Base-by-base conservation (phyloP, 2,888 invertebrate species). In the Notodromas monacha region DNA sequence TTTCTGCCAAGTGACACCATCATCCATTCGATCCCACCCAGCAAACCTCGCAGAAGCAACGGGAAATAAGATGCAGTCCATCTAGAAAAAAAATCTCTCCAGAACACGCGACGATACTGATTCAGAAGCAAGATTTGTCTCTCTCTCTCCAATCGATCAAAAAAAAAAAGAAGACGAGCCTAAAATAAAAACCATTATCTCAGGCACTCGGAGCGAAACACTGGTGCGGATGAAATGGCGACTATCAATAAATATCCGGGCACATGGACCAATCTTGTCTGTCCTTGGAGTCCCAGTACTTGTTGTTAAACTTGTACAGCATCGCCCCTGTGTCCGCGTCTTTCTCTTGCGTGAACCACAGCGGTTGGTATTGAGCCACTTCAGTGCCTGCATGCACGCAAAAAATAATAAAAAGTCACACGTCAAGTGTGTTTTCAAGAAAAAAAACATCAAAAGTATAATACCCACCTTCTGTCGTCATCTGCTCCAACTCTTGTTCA, bases 231-330 rank as follows among this genome's bases (percentile, higher is more conserved):
- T n/a, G n/a, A n/a, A n/a, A n/a, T n/a, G n/a, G n/a, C n/a, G n/a
- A 21, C n/a, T 21, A 14, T 34, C 32, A 49, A 43, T 66, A 86
- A 48, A 96, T 84, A 50, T 77, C 66, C 28, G 89, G 89, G 57
- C 89, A 89, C 42, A 50, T 54, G 33, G 60, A 49, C 89, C 92
- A 99, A 48, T 89, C 73, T 46, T 66, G 63, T 40, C 60, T 63
- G 39, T 61, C 61, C 56, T 92, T 96, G 51, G 65, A 63, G 35
- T 70, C 61, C 96, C 96, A 96, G 55, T 96, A 96, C 39, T 66
- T 65, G 39, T 70, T 67, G 41, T 63, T 70, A 56, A 65, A 89
- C 37, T 69, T 58, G 49, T 86, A 79, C 37, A 72, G 65, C 32
- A 66, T 60, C 37, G 56, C 63, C 12, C 58, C 58, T 6, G 59